A percentile compares a stretch with the other conserved stretches of the same genome.
phyloP scores from a whole-genome alignment of 92 coral and sea anemone species.

The Umimayanthus kanabou region DNA sequence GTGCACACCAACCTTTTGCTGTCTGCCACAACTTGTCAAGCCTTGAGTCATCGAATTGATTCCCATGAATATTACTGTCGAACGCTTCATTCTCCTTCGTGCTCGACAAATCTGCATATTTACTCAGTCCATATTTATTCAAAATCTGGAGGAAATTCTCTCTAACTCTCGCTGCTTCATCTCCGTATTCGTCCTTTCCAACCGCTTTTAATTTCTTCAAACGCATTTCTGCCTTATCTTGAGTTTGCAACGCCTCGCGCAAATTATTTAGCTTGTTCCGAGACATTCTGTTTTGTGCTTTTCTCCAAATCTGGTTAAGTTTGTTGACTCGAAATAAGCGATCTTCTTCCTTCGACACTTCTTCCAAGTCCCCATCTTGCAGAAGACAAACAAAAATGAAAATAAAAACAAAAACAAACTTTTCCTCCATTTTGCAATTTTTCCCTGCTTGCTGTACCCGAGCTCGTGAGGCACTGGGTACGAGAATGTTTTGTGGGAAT shows the following conservation, averaged over 20 bases:
- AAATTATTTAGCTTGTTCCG: slow-evolving; percentile 68
- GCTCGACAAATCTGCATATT: slow-evolving; percentile 19
- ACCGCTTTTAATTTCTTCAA: slow-evolving; percentile 81
- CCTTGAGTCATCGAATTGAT: slow-evolving; percentile 63
- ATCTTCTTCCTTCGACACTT: slow-evolving; percentile 37
- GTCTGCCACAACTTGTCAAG: slow-evolving; percentile 81
- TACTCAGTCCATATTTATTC: slow-evolving; percentile 63
- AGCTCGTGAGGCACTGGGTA: background rate
- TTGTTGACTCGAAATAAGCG: slow-evolving; percentile 78
- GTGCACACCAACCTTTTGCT: slow-evolving; percentile 69
- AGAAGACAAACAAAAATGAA: slow-evolving; percentile 3
- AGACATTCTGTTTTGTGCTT: slow-evolving; percentile 79
- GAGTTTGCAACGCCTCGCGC: slow-evolving; percentile 64
- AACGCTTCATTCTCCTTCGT: slow-evolving; percentile 43
- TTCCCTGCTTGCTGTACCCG: background rate
- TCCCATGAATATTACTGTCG: slow-evolving; percentile 50
- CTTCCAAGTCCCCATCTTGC: background rate
- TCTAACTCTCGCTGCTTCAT: slow-evolving; percentile 73
- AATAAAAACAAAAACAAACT: background rate
- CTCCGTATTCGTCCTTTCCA: slow-evolving; percentile 89
- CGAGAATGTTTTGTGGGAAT: background rate
- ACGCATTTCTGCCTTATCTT: slow-evolving; percentile 78
- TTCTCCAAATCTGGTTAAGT: slow-evolving; percentile 79
- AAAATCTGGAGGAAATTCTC: slow-evolving; percentile 68
- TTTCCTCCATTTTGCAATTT: background rate